phyloP scores from a whole-genome alignment of 2,888 invertebrate genomes.

The Xylocampa areola region DNA sequence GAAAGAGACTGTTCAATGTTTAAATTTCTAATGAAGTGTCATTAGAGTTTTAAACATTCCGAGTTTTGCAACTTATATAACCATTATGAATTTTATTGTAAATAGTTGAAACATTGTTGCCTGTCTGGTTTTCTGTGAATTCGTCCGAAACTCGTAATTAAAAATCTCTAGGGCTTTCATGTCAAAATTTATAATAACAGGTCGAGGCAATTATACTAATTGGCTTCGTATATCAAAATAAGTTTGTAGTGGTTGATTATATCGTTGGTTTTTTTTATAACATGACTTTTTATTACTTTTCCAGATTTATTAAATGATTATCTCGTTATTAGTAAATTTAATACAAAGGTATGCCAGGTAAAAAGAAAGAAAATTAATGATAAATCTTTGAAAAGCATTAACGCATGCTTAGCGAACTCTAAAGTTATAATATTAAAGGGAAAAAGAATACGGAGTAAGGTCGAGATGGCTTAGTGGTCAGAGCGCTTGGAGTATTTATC shows the following conservation, averaged over 20 bases:
- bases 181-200: slow-evolving; percentile 36
- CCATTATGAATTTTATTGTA: slow-evolving; percentile 28
- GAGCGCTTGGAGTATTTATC: too few species aligned
- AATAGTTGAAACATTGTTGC: slow-evolving; percentile 41
- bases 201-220: slow-evolving; percentile 45
- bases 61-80: slow-evolving; percentile 1
- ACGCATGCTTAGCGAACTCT: too few species aligned
- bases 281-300: neutral
- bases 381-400: too few species aligned
- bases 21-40: slow-evolving; percentile 5
- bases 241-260: slow-evolving; percentile 10
- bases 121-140: slow-evolving; percentile 14
- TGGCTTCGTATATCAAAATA: slow-evolving; percentile 25
- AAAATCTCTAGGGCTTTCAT: slow-evolving; percentile 34
- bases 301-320: too few species aligned
- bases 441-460: too few species aligned
- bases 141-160: slow-evolving; percentile 34
- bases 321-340: too few species aligned
- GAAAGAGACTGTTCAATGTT: neutral
- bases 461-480: too few species aligned
- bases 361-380: too few species aligned
- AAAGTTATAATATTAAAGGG: too few species aligned
- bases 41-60: slow-evolving; percentile 20
- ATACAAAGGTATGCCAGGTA: too few species aligned
- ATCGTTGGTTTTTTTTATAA: too few species aligned